phyloP scores from a whole-genome alignment of 1,140 invertebrate genomes.

The Bombus breviceps region DNA sequence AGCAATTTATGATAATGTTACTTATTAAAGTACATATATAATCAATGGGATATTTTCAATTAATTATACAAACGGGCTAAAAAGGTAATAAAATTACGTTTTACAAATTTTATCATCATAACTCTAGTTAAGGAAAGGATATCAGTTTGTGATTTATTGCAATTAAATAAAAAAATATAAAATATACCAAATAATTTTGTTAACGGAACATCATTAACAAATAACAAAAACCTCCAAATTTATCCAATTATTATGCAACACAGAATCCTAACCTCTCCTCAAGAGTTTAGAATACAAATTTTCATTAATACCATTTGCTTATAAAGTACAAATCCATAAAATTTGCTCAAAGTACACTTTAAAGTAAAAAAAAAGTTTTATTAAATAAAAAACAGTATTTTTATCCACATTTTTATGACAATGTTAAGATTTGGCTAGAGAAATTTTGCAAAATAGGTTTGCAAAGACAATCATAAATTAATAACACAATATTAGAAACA shows the following conservation, averaged over 20 bases:
- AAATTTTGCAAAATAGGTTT: not conserved
- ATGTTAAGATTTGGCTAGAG: not conserved
- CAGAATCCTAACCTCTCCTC: conserved; percentile 13
- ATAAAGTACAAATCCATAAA: not conserved
- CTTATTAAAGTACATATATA: not conserved
- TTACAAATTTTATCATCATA: not conserved
- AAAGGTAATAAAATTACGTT: not conserved
- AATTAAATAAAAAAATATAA: conserved; percentile 3
- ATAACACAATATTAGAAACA: not conserved
- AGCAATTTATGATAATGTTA: not conserved
- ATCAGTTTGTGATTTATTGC: not conserved
- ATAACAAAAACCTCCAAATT: not conserved
- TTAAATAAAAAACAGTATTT: not conserved
- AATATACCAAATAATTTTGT: not conserved
- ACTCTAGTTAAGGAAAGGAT: not conserved
- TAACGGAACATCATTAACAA: not conserved
- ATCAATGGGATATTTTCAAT: not conserved
- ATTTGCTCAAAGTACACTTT: not conserved
- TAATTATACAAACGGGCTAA: not conserved
- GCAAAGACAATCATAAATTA: not conserved
- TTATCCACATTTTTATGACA: not conserved
- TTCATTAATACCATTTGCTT: not conserved
- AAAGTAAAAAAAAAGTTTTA: not conserved
- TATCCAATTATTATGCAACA: too few species aligned
- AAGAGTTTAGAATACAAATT: not conserved